Conservation (phyloP, 1,140 invertebrate species). For the Aphelinus atriplicis region DNA sequence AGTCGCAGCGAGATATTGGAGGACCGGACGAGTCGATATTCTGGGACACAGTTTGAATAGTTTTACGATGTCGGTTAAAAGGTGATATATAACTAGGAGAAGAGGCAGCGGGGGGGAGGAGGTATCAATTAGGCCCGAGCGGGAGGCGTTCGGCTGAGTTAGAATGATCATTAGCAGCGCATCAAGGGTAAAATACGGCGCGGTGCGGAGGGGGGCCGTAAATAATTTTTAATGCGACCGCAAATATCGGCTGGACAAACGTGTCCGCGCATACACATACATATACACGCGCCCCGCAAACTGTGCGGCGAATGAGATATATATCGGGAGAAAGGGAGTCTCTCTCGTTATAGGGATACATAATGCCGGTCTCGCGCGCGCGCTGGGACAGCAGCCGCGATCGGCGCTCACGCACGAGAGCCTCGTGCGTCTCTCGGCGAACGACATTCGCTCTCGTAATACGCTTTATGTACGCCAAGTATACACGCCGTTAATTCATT, state of each 20-base stretch:
- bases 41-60: no score
- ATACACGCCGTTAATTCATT: slow-evolving; percentile 38
- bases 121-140: slow-evolving; percentile 8
- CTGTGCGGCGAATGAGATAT: no score
- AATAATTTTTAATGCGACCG: slow-evolving; percentile 25
- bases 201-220: not conserved
- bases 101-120: no score
- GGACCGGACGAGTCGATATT: no score
- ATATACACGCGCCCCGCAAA: no score
- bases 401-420: not conserved
- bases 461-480: slow-evolving; percentile 34
- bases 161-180: slow-evolving; percentile 13
- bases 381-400: not conserved
- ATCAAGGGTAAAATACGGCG: slow-evolving; percentile 13
- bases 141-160: not conserved
- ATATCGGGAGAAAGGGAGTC: no score
- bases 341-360: no score
- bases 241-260: slow-evolving; percentile 23
- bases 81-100: no score
- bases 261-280: not conserved
- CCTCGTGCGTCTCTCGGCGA: not conserved
- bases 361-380: not conserved
- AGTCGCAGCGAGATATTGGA: no score
- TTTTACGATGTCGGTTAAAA: no score
- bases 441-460: slow-evolving; percentile 35